phyloP scores from a whole-genome alignment of 2,113 vertebrate genomes.

The Aplodontia rufa region DNA sequence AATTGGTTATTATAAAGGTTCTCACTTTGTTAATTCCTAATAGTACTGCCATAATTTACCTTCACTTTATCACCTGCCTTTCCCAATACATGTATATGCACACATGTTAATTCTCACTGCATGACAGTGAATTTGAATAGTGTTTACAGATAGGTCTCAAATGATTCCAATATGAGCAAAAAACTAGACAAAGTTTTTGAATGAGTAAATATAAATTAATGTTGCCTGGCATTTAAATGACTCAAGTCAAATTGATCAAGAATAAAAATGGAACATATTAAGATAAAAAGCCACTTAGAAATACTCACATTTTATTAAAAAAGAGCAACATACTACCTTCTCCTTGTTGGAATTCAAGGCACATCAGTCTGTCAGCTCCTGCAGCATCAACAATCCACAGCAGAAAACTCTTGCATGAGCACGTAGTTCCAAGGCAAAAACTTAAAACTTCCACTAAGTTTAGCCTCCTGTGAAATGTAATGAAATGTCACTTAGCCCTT shows the following conservation, averaged over 20 bases:
- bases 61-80: constrained; percentile 37
- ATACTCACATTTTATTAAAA: constrained; percentile 83
- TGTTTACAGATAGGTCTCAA: constrained; percentile 73
- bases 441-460: constrained; percentile 83
- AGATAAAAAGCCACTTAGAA: constrained; percentile 79
- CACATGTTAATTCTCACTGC: constrained; percentile 58
- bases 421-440: constrained; percentile 75
- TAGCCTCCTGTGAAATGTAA: constrained; percentile 83
- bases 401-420: constrained; percentile 85
- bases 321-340: constrained; percentile 71
- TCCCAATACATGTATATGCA: background rate
- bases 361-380: constrained; percentile 83
- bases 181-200: constrained; percentile 68
- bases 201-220: constrained; percentile 72
- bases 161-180: constrained; percentile 72
- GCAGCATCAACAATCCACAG: constrained; percentile 85
- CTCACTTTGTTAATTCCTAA: background rate
- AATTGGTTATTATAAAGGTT: constrained; percentile 40
- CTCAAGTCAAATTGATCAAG: constrained; percentile 60
- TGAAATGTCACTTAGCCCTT: constrained; percentile 83
- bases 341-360: constrained; percentile 86
- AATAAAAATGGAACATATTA: constrained; percentile 74
- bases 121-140: constrained; percentile 75
- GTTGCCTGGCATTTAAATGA: constrained; percentile 68
- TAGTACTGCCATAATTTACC: constrained; percentile 24